These are phyloP conservation scores for Eupithecia dodoneata DNA, from an alignment of 2,888 invertebrate genomes.

Conservation along the genomic window DNA sequence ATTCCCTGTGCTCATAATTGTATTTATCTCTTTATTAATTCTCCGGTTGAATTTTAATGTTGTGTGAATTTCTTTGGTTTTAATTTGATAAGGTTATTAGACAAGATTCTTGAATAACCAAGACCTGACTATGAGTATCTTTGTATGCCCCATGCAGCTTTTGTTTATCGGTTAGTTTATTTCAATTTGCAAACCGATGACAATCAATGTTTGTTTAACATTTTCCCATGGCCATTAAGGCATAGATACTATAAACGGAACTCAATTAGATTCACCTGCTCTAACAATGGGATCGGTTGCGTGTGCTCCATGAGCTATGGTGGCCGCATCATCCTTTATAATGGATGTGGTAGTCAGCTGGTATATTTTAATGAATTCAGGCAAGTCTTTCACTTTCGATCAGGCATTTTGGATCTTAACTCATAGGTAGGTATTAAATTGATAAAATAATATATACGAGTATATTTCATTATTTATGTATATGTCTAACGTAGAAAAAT, in stretches of 20 bases:
- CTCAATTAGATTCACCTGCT: slow-evolving; percentile 70
- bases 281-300: slow-evolving; percentile 64
- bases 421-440: too few species aligned
- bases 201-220: slow-evolving; percentile 22
- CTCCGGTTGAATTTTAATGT: slow-evolving; percentile 78
- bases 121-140: not conserved
- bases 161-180: not conserved
- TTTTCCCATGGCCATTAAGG: slow-evolving; percentile 29
- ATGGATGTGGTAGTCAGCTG: slow-evolving; percentile 19
- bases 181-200: not conserved
- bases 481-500: too few species aligned
- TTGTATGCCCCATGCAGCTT: not conserved
- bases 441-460: too few species aligned
- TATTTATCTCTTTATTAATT: slow-evolving; percentile 84
- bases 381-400: not conserved
- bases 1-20: slow-evolving; percentile 82
- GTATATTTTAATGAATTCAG: slow-evolving; percentile 9
- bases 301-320: slow-evolving; percentile 60
- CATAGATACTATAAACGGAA: slow-evolving; percentile 48
- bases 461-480: too few species aligned
- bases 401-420: not conserved
- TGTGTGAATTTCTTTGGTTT: slow-evolving; percentile 58
- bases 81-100: slow-evolving; percentile 37
- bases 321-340: slow-evolving; percentile 24
- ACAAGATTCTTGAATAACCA: slow-evolving; percentile 6